Conservation (phyloP, 92 coral and sea anemone genomes). For the Blastomussa wellsi region DNA sequence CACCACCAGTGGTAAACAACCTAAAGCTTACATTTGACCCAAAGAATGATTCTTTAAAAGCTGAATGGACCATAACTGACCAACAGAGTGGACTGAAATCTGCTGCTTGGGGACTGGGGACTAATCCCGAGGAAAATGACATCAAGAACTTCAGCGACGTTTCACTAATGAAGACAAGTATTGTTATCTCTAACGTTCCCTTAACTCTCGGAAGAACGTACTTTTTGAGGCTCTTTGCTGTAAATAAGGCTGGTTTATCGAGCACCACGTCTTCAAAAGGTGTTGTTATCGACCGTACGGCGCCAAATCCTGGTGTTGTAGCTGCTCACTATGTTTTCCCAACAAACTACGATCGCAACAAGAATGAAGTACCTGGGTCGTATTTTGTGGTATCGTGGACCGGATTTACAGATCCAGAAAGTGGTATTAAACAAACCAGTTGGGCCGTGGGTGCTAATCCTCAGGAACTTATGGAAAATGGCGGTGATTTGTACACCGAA, state of each 20-base stretch:
- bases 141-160: conserved; percentile 52
- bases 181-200: conserved; percentile 47
- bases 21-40: conserved; percentile 67
- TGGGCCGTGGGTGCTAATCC: conserved; percentile 78
- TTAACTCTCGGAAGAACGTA: conserved; percentile 78
- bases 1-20: conserved; percentile 78
- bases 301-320: conserved; percentile 75
- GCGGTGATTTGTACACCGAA: conserved; percentile 51
- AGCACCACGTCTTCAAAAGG: conserved; percentile 78
- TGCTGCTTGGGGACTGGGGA: conserved; percentile 80
- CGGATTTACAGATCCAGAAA: conserved; percentile 83
- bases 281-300: conserved; percentile 82
- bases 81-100: conserved; percentile 72
- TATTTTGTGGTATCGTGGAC: conserved; percentile 87
- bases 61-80: conserved; percentile 69
- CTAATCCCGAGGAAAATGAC: conserved; percentile 69
- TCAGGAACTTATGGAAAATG: conserved; percentile 22
- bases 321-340: conserved; percentile 79
- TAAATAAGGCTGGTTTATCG: conserved; percentile 68
- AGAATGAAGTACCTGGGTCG: conserved; percentile 70
- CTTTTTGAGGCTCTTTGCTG: conserved; percentile 67
- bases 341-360: conserved; percentile 72
- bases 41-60: conserved; percentile 46
- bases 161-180: conserved; percentile 16
- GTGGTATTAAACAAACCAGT: conserved; percentile 76